Base-by-base conservation (phyloP, 2,888 invertebrate genomes). In the Zeuzera pyrina region DNA sequence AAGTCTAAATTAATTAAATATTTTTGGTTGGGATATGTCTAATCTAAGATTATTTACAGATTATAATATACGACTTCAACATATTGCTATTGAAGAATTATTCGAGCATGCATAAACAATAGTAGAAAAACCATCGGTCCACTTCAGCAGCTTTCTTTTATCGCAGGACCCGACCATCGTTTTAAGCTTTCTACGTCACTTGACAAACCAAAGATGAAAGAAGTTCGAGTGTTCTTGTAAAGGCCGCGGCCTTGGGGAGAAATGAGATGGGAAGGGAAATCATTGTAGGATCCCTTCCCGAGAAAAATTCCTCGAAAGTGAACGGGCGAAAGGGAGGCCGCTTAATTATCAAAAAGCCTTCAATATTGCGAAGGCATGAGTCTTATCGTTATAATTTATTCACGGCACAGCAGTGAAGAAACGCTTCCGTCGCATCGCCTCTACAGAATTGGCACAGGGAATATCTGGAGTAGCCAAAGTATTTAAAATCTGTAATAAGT, bases 321-420 rank as follows among this genome's bases (percentile, higher is more conserved):
- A 51, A 55, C 46, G 52, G 56, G 55, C 39, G 47, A 21, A 33
- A 42, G 49, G 49, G 54, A 48, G 43, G 37, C 38, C 60, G 52
- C 59, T 69, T 73, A 73, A 74, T 73, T 76, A 78, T 77, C 73
- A 73, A 69, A 73, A 72, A 73, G 72, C 68, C 74, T 72, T 68
- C 72, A 76, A 78, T 77, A 78, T 71, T 69, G 68, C 71, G 67
- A 66, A 66, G 70, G 64, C 67, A 65, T 56, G 58, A 56, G 62
- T 62, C 71, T 74, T 76, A 74, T 74, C 74, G 65, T 74, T 72
- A 77, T 79, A 76, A 79, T 77, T 81, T 78, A 79, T 81, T 79
- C 77, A 78, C 57, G 59, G 60, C 58, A 58, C 52, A 67, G 59
- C 64, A 58, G 57, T 57, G 52, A 52, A 52, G 55, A 48, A 55